Base-by-base conservation (phyloP, 2,888 invertebrate genomes). In the Ichneumoninae sp. region DNA sequence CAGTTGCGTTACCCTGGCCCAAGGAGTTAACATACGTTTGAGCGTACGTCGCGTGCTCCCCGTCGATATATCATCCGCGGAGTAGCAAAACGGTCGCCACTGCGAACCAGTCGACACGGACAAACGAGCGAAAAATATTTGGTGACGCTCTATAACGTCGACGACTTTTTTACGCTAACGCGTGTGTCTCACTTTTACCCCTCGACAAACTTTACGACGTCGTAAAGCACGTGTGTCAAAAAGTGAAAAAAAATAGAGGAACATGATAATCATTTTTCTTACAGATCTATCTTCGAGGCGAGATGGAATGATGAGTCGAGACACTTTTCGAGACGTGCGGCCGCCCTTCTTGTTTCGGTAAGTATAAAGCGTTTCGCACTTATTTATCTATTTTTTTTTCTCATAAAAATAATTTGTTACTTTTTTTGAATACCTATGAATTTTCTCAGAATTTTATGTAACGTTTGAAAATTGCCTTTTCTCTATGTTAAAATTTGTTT, bases 301-400 rank as follows among this genome's bases (percentile, higher is more conserved):
- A 94, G 94, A 90, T 95, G 95, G 95, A 95, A 95, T 90, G 94
- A 94, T 93, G 96, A 95, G 91, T 95, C 94, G 90, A 95, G 94
- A 90, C 94, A 95, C 89, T 95, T 96, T 83, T 95, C 95, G 78
- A 95, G 95, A 22, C 94, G 96, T 36, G 95, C 96, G 16, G 94
- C 95, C 0, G 95, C 95, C 82, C 94, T 96, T 70, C 92, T 96
- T 36, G 94, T 95, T 65, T 96, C 96, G 84, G 95, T 95, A 91
- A 94, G 95, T 94, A 47, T 10, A 80, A 33, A 33, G 6, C 33
- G 0, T 33, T 33, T 33, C 6, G 6, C 33, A 33, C 33, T 6
- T 19, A 19, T 19, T 19, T 19, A 19, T 19, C 19, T 19, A 19
- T 19, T 19, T 19, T 19, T 19, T 19, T 19, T 19, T 19, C 19